Evolutionary conservation across 1,140 invertebrate species (phyloP).

Genomic region (Stenopsyche tienmushanensis): DNA sequence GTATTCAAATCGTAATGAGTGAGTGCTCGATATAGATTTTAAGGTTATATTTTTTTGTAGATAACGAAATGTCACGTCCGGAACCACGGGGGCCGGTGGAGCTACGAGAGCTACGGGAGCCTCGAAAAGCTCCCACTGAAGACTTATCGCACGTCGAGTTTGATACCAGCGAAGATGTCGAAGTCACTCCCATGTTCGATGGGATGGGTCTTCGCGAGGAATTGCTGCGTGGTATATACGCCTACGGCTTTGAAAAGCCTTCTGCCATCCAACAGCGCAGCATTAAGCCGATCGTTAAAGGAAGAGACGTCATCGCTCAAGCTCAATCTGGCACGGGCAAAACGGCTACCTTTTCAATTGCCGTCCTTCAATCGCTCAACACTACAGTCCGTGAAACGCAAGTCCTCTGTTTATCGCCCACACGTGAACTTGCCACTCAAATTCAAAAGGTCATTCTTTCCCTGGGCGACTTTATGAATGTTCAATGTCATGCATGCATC

Average conservation of each 20-base stretch:
- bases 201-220: slow-evolving; percentile 93
- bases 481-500: slow-evolving; percentile 98
- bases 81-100: too few species aligned
- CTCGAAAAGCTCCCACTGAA: too few species aligned
- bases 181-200: slow-evolving; percentile 96
- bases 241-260: slow-evolving; percentile 99
- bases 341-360: slow-evolving; percentile 98
- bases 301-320: slow-evolving; percentile 97
- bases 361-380: slow-evolving; percentile 93
- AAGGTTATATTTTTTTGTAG: too few species aligned
- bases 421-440: slow-evolving; percentile 94
- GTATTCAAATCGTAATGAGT: too few species aligned
- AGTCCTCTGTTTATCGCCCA: slow-evolving; percentile 95
- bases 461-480: slow-evolving; percentile 98
- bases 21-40: too few species aligned
- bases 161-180: slow-evolving; percentile 99
- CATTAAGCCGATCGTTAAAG: slow-evolving; percentile 94
- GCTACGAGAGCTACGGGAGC: too few species aligned
- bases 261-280: slow-evolving; percentile 98
- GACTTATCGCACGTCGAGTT: slow-evolving; percentile 82
- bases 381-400: slow-evolving; percentile 64
- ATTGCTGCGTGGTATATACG: slow-evolving; percentile 93
- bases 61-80: too few species aligned
- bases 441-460: slow-evolving; percentile 99
- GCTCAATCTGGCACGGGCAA: slow-evolving; percentile 99